Evolutionary conservation across 2,113 vertebrate species (phyloP).

Genomic region (Dromiciops gliroides): DNA sequence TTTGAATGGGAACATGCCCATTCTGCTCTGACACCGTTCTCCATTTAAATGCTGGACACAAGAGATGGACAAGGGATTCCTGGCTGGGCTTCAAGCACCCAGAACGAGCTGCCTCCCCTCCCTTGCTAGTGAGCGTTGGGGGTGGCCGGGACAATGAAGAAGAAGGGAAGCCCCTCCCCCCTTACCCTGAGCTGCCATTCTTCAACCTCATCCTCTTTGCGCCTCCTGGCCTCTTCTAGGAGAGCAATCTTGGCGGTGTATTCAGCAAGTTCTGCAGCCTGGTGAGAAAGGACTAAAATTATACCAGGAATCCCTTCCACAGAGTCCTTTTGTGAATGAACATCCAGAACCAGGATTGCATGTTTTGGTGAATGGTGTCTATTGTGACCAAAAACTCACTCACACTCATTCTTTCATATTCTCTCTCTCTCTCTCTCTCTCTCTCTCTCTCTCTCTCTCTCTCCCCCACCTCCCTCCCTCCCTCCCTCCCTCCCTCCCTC

Average conservation of each 20-base stretch:
- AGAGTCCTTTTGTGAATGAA: not conserved
- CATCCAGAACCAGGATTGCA: not conserved
- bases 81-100: not conserved
- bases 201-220: constrained; percentile 92
- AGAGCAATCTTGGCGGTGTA: constrained; percentile 91
- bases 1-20: not conserved
- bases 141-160: not conserved
- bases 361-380: accelerated
- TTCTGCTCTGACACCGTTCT: too few species aligned
- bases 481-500: too few species aligned
- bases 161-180: not conserved
- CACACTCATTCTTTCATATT: too few species aligned
- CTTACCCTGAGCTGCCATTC: constrained; percentile 94
- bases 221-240: constrained; percentile 91
- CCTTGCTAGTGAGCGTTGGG: not conserved
- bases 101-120: not conserved
- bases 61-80: not conserved
- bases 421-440: too few species aligned
- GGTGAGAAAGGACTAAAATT: not conserved
- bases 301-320: not conserved
- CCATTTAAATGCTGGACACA: accelerated
- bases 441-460: too few species aligned
- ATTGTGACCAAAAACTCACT: not conserved
- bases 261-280: constrained; percentile 94
- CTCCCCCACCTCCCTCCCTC: too few species aligned